A percentile compares a stretch with the other conserved stretches of the same genome.
Evolutionary conservation across 2,113 vertebrate genomes (phyloP).

Genomic region (Paraplagusia blochii): DNA sequence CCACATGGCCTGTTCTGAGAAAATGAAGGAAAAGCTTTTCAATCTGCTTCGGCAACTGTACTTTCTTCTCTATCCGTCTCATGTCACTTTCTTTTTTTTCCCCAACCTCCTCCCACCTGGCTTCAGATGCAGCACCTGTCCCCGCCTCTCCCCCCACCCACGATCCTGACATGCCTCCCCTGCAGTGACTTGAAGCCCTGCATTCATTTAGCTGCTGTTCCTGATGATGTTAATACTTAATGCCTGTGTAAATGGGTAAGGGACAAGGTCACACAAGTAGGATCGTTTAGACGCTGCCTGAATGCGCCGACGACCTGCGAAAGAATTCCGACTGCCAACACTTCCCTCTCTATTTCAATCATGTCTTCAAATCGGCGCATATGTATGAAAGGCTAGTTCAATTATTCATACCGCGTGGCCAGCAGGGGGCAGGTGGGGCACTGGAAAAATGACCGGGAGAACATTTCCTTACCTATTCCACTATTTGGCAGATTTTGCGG

Average conservation of each 20-base stretch:
- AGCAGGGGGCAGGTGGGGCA: slow-evolving; percentile 27
- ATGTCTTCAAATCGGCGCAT: slow-evolving; percentile 42
- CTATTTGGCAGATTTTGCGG: too few species aligned
- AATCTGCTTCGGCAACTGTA: slow-evolving; percentile 65
- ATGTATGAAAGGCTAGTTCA: slow-evolving; percentile 48
- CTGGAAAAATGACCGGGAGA: slow-evolving; percentile 13
- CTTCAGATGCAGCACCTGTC: slow-evolving; percentile 17
- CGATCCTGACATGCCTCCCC: background rate
- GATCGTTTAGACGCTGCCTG: slow-evolving; percentile 50
- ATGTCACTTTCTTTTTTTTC: slow-evolving; percentile 11
- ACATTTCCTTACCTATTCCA: too few species aligned
- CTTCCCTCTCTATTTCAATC: slow-evolving; percentile 3
- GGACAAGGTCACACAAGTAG: slow-evolving; percentile 44
- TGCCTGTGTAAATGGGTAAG: slow-evolving; percentile 45
- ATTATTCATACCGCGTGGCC: slow-evolving; percentile 62
- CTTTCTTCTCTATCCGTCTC: slow-evolving; percentile 39
- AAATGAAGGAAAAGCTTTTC: slow-evolving; percentile 69
- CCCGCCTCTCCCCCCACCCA: background rate
- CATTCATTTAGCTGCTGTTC: slow-evolving; percentile 18
- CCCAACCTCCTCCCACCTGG: background rate
- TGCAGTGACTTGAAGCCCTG: slow-evolving; percentile 5
- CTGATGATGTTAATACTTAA: slow-evolving; percentile 52
- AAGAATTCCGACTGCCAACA: slow-evolving; percentile 14
- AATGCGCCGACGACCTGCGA: slow-evolving; percentile 20
- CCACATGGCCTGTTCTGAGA: slow-evolving; percentile 63